A percentile compares a stretch with the other conserved stretches of the same genome.
Conservation (phyloP, 2,888 invertebrate species). For the Geotrupes spiniger region DNA sequence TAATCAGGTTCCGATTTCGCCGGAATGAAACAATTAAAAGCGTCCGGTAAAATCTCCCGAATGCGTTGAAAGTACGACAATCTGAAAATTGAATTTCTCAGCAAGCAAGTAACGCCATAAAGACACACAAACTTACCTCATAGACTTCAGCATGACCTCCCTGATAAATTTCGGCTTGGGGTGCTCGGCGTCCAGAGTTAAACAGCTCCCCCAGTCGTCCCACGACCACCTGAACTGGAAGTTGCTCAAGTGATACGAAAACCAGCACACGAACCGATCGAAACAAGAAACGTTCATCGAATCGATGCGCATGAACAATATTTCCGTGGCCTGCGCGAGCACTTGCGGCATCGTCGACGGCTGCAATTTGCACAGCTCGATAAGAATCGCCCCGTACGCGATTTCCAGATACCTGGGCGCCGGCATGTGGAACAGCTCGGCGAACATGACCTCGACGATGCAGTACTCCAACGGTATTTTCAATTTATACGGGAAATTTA, state of each 20-base stretch:
- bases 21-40: slow-evolving; percentile 82
- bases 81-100: slow-evolving; percentile 54
- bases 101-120: too few species aligned
- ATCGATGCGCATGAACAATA: slow-evolving; percentile 92
- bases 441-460: slow-evolving; percentile 95
- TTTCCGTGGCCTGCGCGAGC: slow-evolving; percentile 95
- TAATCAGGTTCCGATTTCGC: slow-evolving; percentile 81
- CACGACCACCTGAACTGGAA: slow-evolving; percentile 99
- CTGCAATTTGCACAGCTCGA: slow-evolving; percentile 95
- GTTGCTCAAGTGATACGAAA: slow-evolving; percentile 96
- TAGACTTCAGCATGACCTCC: slow-evolving; percentile 85
- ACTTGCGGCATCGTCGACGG: slow-evolving; percentile 97
- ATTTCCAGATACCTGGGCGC: slow-evolving; percentile 85
- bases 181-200: slow-evolving; percentile 81
- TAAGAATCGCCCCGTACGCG: slow-evolving; percentile 90
- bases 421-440: slow-evolving; percentile 91
- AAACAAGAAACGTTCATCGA: slow-evolving; percentile 96
- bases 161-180: slow-evolving; percentile 93
- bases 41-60: slow-evolving; percentile 86
- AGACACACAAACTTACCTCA: slow-evolving; percentile 82
- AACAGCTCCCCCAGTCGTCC: slow-evolving; percentile 91
- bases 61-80: slow-evolving; percentile 94
- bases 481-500: slow-evolving; percentile 88
- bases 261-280: slow-evolving; percentile 97
- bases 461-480: slow-evolving; percentile 97